Percentiles rank a stretch among this genome's conserved stretches.
phyloP scores from a whole-genome alignment of 2,888 invertebrate genomes.

The Nomada goodeniana region DNA sequence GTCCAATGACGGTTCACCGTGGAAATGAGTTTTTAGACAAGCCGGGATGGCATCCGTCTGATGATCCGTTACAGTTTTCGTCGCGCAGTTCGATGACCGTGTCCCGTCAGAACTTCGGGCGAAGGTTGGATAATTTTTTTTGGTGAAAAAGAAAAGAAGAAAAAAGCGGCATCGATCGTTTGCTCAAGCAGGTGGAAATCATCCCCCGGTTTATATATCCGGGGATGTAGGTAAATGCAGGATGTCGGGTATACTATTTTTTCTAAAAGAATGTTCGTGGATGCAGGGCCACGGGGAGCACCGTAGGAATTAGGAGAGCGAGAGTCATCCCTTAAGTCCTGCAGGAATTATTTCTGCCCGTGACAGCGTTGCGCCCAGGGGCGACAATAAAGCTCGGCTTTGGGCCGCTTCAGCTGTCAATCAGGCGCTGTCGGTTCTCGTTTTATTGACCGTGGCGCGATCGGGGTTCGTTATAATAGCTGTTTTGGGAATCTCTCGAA shows the following conservation, averaged over 20 bases:
- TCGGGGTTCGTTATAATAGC: constrained; percentile 56
- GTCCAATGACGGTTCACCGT: constrained; percentile 26
- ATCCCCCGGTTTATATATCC: neutral
- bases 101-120: neutral
- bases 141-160: neutral
- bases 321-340: constrained; percentile 55
- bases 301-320: constrained; percentile 43
- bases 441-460: constrained; percentile 51
- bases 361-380: constrained; percentile 44
- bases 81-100: constrained; percentile 1
- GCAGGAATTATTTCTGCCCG: constrained; percentile 48
- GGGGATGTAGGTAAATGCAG: neutral
- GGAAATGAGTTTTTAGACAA: constrained; percentile 47
- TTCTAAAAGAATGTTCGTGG: neutral
- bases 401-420: constrained; percentile 61
- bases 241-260: constrained; percentile 18
- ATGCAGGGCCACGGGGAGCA: constrained; percentile 1
- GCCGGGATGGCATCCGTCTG: constrained; percentile 7
- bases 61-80: constrained; percentile 11
- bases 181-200: neutral
- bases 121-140: neutral
- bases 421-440: constrained; percentile 49
- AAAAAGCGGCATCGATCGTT: neutral
- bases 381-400: constrained; percentile 57
- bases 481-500: constrained; percentile 43